Base-by-base conservation (phyloP, 2,888 invertebrate genomes). In the Parnassius orleans region DNA sequence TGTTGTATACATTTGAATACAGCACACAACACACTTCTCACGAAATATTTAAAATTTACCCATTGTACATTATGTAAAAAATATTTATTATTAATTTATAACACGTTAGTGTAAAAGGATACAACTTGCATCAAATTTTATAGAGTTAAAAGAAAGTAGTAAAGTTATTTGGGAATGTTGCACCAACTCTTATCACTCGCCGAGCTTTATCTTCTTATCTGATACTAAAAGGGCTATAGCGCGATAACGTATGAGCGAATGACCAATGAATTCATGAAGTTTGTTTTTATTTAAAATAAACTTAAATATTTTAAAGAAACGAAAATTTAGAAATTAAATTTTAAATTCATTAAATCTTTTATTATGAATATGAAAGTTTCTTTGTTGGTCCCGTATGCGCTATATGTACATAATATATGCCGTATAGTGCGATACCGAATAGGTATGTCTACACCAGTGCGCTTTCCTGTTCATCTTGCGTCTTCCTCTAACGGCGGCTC, bases 201-300 rank as follows among this genome's bases (percentile, higher is more conserved):
- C 24, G 10, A 41, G 12, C 42, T 44, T 69, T 72, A 72, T 76
- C 71, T 63, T 15, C 53, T 70, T 77, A 77, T 75, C 77, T 66
- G 75, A 75, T 74, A 74, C 14, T 55, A 52, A 61, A 48, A 66
- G 52, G 64, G 57, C 58, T 42, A 51, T 54, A 59, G 48, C 46
- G 19, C 42, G 76, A 76, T 76, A 76, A 70, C 63, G 46, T 11
- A 11, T 68, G 59, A 66, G 70, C 70, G 69, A 69, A 11, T 68
- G 59, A 66, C 72, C 70, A 69, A 69, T 70, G 60, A 69, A 51
- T 52, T 60, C 46, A 51, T 47, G 41, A 58, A 54, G 33, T 58
- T 58, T 9, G 43, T 51, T 42, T 14, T 15, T 14, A 14, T 14
- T 14, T 0, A n/a, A 48, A 9, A 14, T n/a, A 47, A 47, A 47